Evolutionary conservation across 2,888 invertebrate species (phyloP), one percentile per base, ranked within the genome.

Genomic region (Anaspis maculata): DNA sequence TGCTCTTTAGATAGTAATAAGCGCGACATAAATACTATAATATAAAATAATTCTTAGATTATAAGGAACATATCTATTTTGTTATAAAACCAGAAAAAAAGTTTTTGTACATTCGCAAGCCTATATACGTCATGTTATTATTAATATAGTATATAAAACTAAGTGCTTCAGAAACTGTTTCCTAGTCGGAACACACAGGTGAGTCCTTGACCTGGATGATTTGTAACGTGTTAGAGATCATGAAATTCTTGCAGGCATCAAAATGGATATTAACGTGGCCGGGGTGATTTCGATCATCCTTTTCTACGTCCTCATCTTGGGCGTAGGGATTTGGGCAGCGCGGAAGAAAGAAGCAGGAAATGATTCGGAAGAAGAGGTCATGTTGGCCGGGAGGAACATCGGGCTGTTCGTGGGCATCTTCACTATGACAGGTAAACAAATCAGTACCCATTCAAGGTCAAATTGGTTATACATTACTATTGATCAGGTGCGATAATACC

Each of bases 371-470:
- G 97, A 96, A 68, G 96, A 97, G 68, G 94, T 97, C 37, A 97
- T 98, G 96, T 69, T 98, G 61, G 98, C 97, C 0, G 97, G 97
- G 5, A 74, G 97, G 39, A 96, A 95, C 61, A 96, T 98, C 57
- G 91, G 97, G 3, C 73, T 96, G 30, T 85, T 97, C 61, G 96
- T 98, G 36, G 97, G 97, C 27, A 91, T 96, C 54, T 97, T 98
- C 61, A 98, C 97, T 15, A 98, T 98, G 97, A 98, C 97, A 61
- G 91, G 91, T 90, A 61, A 19, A 19, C 9, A 19, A 19, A 5
- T 19, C 19, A 19, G 19, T 19, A 19, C 9, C 19, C 5, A 19
- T 19, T 9, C 19, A 19, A 19, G 9, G 5, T 5, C 19, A n/a
- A n/a, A n/a, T n/a, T n/a, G n/a, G n/a, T n/a, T n/a, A n/a, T n/a